Base-by-base conservation (phyloP, 1,140 invertebrate species). In the Hylyphantes graminicola region DNA sequence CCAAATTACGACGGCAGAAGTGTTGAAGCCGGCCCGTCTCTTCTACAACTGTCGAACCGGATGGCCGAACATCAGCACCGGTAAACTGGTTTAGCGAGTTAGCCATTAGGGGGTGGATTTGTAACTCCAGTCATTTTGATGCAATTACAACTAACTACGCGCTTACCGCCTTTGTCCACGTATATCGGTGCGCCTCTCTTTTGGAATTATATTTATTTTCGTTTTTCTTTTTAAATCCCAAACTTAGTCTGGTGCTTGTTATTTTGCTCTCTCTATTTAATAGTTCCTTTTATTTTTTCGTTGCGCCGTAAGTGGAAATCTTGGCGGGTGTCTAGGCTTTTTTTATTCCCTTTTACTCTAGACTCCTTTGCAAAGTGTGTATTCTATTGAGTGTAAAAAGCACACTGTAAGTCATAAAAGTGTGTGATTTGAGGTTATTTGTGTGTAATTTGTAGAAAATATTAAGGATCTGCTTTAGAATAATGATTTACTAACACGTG, bases 51-150 rank as follows among this genome's bases (percentile, higher is more conserved):
- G 35, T 67, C 64, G 77, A 80, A 80, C 77, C 77, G 77, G 77
- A 80, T 80, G 79, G 57, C 67, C 59, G 79, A 73, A 50, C 67
- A 73, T 63, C 55, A 72, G 61, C 17, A 80, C 78, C 78, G 78
- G 78, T 80, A 80, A 81, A 81, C 79, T 81, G 79, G 79, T 81
- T 81, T 81, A 81, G 79, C 79, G 79, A 81, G 67, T 81, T 57
- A 50, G 17, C 79, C 68, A 81, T 81, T 81, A 81, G 79, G 73
- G 79, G 79, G 79, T 54, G 79, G 79, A 81, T 53, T 65, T 72
- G 59, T 73, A 81, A 81, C 79, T 72, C 57, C 12, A 73, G 35
- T 81, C 79, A 81, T 81, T 81, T 81, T 73, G 67, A 73, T 73
- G 67, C 77, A 80, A 80, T 80, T 80, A 80, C 55, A 61, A 55